phyloP scores from a whole-genome alignment of 2,888 invertebrate species.

The Cerastoderma edule region DNA sequence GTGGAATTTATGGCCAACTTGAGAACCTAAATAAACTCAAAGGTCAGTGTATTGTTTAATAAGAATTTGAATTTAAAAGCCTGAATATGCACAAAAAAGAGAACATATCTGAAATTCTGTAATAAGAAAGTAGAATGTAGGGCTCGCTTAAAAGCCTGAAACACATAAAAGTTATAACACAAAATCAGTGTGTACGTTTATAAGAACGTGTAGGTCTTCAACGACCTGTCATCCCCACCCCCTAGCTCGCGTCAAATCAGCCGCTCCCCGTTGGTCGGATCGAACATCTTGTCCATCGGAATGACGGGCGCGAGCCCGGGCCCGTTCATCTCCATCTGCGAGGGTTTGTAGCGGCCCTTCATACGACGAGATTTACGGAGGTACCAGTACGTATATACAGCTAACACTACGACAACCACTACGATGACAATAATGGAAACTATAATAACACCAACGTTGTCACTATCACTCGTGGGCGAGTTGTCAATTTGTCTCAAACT shows the following conservation, averaged over 20 bases:
- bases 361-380: conserved; percentile 66
- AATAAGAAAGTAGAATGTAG: background rate
- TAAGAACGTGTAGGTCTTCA: conserved; percentile 40
- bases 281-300: conserved; percentile 67
- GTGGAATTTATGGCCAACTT: background rate
- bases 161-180: background rate
- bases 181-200: conserved; percentile 7
- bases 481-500: conserved; percentile 42
- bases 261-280: conserved; percentile 58
- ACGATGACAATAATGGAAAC: conserved; percentile 63
- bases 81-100: background rate
- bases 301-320: conserved; percentile 55
- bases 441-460: conserved; percentile 49
- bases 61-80: background rate
- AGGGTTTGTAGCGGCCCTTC: conserved; percentile 74
- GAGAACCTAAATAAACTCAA: background rate
- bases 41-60: background rate
- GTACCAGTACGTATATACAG: conserved; percentile 64
- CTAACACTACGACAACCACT: conserved; percentile 54
- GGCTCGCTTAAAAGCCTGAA: background rate
- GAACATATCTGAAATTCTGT: background rate
- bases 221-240: conserved; percentile 47
- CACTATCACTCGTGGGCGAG: background rate
- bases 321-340: conserved; percentile 65
- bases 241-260: conserved; percentile 59